A percentile compares a stretch with the other conserved stretches of the same genome.
Evolutionary conservation across 30 jellyfish, hydroid and myxozoan genomes (phyloP).

Genomic region (Pseudorhiza aurosa): DNA sequence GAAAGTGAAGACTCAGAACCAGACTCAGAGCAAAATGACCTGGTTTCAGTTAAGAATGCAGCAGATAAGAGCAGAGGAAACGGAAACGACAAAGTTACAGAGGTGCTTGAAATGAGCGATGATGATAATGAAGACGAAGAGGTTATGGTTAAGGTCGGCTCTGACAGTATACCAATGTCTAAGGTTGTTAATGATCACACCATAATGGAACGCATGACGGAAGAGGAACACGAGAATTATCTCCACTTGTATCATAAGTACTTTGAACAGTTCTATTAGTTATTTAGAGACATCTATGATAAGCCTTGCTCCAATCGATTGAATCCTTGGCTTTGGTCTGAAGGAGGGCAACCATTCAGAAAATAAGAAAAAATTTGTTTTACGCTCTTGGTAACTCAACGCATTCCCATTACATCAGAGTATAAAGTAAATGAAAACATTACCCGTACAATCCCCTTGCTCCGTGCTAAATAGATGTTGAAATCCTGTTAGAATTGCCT

Average conservation of each 20-base stretch:
- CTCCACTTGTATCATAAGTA: constrained; percentile 80
- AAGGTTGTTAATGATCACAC: constrained; percentile 76
- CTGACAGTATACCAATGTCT: constrained; percentile 73
- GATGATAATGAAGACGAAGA: constrained; percentile 78
- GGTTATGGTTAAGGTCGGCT: constrained; percentile 83
- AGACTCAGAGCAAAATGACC: constrained; percentile 63
- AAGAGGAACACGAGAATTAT: constrained; percentile 86
- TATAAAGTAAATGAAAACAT: no score
- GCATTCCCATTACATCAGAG: no score
- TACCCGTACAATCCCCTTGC: no score
- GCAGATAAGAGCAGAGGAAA: neutral
- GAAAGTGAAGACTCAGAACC: constrained; percentile 94
- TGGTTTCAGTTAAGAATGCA: neutral
- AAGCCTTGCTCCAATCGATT: no score
- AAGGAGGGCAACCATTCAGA: no score
- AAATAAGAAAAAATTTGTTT: no score
- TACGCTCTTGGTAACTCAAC: no score
- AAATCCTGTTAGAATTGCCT: no score
- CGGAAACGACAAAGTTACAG: neutral
- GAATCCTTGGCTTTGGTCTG: no score
- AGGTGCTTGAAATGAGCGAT: constrained; percentile 57
- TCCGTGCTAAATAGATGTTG: no score
- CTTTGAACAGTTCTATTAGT: constrained; percentile 80
- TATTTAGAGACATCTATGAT: no score
- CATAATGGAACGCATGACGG: constrained; percentile 86